Base-by-base conservation (phyloP, 2,797 vertebrate genomes). In the Anguilla megastoma region DNA sequence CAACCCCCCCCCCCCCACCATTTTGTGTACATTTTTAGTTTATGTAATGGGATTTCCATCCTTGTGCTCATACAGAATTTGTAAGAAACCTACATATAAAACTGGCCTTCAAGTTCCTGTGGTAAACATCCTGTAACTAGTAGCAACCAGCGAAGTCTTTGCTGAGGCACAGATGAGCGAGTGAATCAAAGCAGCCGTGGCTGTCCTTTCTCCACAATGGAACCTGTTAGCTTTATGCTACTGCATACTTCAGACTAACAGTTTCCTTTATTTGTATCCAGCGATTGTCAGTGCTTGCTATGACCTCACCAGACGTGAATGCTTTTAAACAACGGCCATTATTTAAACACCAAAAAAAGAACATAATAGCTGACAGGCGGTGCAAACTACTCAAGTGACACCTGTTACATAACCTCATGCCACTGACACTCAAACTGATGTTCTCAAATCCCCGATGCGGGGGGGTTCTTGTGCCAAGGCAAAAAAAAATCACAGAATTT, bases 341-440 rank as follows among this genome's bases (percentile, higher is more conserved):
- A 84, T 21, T 48, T 7, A 10, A n/a, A 52, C 24, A 27, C n/a
- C 1, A 10, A 83, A 7, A n/a, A 24, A 50, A 50, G 52, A 54
- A 84, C 10, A 48, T 6, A 14, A 33, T 3, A 12, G 24, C 52
- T 84, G 50, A 84, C 50, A 21, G 48, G 0, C 50, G 18, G 52
- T 14, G 3, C 12, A 24, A 84, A n/a, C 10, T n/a, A 1, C 8
- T 7, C n/a, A 6, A 84, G 27, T 30, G 48, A 56, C 48, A 56
- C 9, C 82, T 84, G 82, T 84, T 84, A 54, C 50, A 7, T 84
- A 56, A 56, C 82, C 48, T 84, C 82, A 84, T 54, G 82, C 52
- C 2, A 56, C 52, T 84, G 82, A 84, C 48, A 56, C 50, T 27
- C n/a, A 56, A 48, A 54, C 50, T 50, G 6, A 54, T 80, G 76